phyloP scores from a whole-genome alignment of 2,888 invertebrate species.

The Fabriciana adippe region DNA sequence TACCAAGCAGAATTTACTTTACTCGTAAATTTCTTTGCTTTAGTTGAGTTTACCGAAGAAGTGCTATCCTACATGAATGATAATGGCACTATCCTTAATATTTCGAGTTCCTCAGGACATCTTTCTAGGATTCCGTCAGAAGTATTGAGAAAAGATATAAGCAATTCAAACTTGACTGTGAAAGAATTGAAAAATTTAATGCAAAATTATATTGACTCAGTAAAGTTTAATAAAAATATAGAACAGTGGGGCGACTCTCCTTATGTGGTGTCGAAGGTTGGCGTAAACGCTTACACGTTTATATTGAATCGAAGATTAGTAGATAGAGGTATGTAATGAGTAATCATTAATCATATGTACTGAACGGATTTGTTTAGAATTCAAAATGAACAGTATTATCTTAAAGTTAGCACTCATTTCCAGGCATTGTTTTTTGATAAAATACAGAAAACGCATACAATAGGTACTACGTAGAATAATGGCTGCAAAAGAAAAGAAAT shows the following conservation, averaged over 20 bases:
- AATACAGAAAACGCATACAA: too few species aligned
- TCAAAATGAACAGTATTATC: too few species aligned
- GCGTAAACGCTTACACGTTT: conserved; percentile 85
- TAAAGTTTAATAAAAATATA: conserved; percentile 53
- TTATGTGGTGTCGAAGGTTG: conserved; percentile 89
- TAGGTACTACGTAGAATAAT: too few species aligned
- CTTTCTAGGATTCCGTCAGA: conserved; percentile 83
- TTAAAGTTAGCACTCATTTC: too few species aligned
- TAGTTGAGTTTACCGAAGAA: conserved; percentile 76
- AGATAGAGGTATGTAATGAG: conserved; percentile 52
- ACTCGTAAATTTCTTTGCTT: conserved; percentile 62
- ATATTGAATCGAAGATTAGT: conserved; percentile 82
- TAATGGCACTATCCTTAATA: conserved; percentile 87
- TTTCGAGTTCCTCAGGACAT: conserved; percentile 87
- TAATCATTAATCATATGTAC: not conserved
- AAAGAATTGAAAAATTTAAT: conserved; percentile 81
- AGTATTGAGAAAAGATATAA: conserved; percentile 72
- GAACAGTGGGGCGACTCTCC: conserved; percentile 84
- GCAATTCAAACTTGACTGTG: conserved; percentile 76
- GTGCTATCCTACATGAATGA: conserved; percentile 86
- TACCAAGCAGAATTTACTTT: conserved; percentile 64
- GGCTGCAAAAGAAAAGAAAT: too few species aligned
- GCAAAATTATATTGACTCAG: conserved; percentile 84
- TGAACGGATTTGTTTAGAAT: too few species aligned
- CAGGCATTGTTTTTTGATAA: too few species aligned